Base-by-base conservation (phyloP, 2,888 invertebrate genomes). In the Orchestes rusci region DNA sequence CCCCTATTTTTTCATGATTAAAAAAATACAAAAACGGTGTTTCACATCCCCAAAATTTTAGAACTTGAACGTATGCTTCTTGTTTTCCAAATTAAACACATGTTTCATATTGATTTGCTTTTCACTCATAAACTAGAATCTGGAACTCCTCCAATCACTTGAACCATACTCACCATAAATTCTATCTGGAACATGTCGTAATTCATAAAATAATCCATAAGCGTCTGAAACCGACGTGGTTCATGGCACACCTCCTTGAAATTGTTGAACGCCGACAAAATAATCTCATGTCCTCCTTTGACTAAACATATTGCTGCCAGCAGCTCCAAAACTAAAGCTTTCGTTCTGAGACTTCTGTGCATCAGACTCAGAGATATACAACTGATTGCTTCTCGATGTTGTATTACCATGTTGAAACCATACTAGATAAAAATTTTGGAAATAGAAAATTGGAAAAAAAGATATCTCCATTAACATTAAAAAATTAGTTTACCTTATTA, bases 211-310 rank as follows among this genome's bases (percentile, higher is more conserved):
- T 92, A 95, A 60, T 91, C 87, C 90, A 99, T 95, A 29, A 99
- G 77, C 0, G 96, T 97, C 70, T 96, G 91, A 71, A 99, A 99
- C 64, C 99, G 74, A 55, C 76, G 76, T 57, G 80, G 77, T 64
- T 99, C 97, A 53, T 82, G 80, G 43, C 85, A 85, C 39, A 88
- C 85, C 70, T 90, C 90, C 71, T 96, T 95, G 70, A 99, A 99
- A 71, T 95, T 92, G 67, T 97, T 93, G 69, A 99, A 99, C 3
- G 99, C 95, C 1, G 85, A 85, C 40, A 97, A 74, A 56, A 97
- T 96, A 62, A 97, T 93, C 71, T 94, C 93, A 65, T 99, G 99
- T n/a, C 99, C 99, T 13, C 97, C 97, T 70, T 95, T 95, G 48
- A 99, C 96, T 54, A 97, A 75, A 69, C 99, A 99, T 58, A 99